These are phyloP conservation scores for Dasyurus viverrinus DNA, from an alignment of 2,113 vertebrate genomes.

Conservation along the genomic window DNA sequence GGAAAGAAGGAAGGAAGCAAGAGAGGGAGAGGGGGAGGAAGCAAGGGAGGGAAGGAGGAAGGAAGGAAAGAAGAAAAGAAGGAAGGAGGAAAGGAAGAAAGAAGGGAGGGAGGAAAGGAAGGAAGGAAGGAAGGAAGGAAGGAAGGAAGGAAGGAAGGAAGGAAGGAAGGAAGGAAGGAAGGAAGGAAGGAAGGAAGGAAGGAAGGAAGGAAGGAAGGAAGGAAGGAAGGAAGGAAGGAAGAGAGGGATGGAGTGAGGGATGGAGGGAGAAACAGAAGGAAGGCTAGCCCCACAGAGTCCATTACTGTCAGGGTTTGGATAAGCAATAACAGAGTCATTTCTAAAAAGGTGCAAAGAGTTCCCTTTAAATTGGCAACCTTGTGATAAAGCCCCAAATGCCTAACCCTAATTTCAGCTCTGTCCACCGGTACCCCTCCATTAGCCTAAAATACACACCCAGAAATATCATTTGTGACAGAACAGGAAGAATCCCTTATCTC, in stretches of 20 bases:
- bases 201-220: too few relatives aligned
- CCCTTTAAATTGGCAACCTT: neutral
- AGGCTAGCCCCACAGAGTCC: neutral
- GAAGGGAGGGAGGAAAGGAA: neutral
- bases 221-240: too few relatives aligned
- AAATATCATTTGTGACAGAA: conserved; percentile 38
- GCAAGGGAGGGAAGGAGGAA: neutral
- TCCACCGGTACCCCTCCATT: neutral
- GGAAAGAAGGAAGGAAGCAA: neutral
- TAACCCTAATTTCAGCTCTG: neutral
- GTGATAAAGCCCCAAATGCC: neutral
- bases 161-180: too few relatives aligned
- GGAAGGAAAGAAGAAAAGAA: neutral
- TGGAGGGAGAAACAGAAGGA: too few relatives aligned
- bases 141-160: too few relatives aligned
- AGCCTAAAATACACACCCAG: conserved; percentile 1
- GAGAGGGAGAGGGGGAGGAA: neutral
- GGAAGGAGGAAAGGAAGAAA: too few relatives aligned
- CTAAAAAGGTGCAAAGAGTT: neutral
- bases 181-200: too few relatives aligned
- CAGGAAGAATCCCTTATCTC: conserved; percentile 33
- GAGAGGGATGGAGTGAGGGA: too few relatives aligned
- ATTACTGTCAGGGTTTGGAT: neutral
- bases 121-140: too few relatives aligned
- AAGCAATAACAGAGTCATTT: neutral